Evolutionary conservation across 1,140 invertebrate species (phyloP), one percentile per base, ranked within the genome.

Genomic region (Meloidogyne chitwoodi): DNA sequence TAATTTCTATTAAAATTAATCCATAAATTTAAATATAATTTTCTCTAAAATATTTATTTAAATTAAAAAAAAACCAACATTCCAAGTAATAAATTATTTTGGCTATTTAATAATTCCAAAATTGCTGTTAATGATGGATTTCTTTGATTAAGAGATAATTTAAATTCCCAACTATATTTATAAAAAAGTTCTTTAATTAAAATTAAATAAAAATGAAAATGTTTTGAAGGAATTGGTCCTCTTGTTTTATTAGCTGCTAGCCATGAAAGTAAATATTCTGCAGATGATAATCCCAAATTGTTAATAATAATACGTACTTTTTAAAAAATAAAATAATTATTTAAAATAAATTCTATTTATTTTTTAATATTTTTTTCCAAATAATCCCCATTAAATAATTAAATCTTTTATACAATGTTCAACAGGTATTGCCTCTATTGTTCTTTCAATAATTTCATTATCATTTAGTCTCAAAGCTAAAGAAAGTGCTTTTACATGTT

Each of bases 401-500:
- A 77, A 77, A 77, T 10, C 1, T 77, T 61, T 31, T 16, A 22
- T 56, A 81, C 80, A 26, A 76, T 81, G 79, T 14, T 56, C 61
- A 48, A 81, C 12, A 19, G 82, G 80, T 12, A 81, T 75, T 14
- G 48, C 62, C 22, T 81, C 70, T 16, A 81, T 26, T n/a, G 74
- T 62, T 26, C 31, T 73, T 48, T 64, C 48, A 26, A 80, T 61
- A 31, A 83, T 41, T 26, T 70, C 66, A 24, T n/a, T 62, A 29
- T 82, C 79, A 61, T 84, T 78, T 65, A 82, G 38, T 16, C 38
- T 34, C 10, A 82, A 65, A 24, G 77, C 38, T 76, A 82, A 44
- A 34, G 38, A 81, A 14, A 82, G 66, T 31, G 81, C 83, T 44
- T 82, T 77, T 11, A 31, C 24, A 62, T 81, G 80, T 61, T 82